Evolutionary conservation across 2,797 vertebrate species (phyloP), one percentile per base, ranked within the genome.

Genomic region (Aselliscus stoliczkanus): DNA sequence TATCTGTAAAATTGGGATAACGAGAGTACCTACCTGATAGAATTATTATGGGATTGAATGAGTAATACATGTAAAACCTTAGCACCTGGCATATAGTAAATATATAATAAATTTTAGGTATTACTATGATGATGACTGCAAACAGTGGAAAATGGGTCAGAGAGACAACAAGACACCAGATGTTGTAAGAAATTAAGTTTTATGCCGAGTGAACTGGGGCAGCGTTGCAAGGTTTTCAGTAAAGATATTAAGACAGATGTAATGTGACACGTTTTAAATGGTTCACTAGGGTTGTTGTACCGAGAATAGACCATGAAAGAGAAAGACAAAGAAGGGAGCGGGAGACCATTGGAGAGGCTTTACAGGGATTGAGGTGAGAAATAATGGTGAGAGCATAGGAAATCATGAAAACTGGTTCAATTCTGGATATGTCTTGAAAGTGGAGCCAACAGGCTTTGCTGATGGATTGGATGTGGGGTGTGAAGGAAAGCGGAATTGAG

Each of bases 381-480:
- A 7, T 4, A 13, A 7, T 0, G 4, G 25, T 12, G 29, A 4
- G 9, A 15, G 7, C 13, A 9, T 20, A 7, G 77, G 72, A 70
- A 52, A 12, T 23, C 39, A 11, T 7, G 12, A 27, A n/a, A 60
- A 25, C 1, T 29, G n/a, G 2, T 60, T 56, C 31, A 72, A 67
- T 79, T 47, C 34, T 2, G 1, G 7, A 8, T 47, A 15, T 54
- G 34, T 62, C 84, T 91, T 81, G 17, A 62, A 31, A 31, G 34
- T 20, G 15, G 25, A 81, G 50, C 12, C 34, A 39, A 83, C 8
- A 54, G 31, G 54, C 21, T 21, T 20, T 42, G 27, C n/a, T 58
- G 10, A 29, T 9, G 39, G 42, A 25, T 56, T 27, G 2, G 31
- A 31, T 11, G 17, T 7, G 31, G 25, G 31, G 7, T 7, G 1